Conservation (phyloP, 2,888 invertebrate genomes). For the Byasa hedistus region DNA sequence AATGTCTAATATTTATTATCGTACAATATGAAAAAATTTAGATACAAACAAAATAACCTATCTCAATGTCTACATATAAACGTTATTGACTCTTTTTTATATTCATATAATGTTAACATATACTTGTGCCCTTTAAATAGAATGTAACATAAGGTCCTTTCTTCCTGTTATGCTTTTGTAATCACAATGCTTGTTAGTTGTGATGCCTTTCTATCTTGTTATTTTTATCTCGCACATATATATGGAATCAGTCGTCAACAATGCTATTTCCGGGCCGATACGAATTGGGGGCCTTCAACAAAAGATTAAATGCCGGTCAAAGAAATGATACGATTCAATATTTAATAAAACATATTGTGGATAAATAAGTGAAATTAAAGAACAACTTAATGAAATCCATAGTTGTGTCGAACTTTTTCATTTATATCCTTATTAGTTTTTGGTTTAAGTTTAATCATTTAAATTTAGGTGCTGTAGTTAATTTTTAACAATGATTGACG, state of each 20-base stretch:
- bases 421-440: no score
- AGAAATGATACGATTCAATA: background rate
- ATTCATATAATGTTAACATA: background rate
- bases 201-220: background rate
- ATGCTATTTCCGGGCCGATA: background rate
- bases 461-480: no score
- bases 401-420: no score
- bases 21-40: no score
- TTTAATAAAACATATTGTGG: background rate
- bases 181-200: background rate
- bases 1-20: background rate
- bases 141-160: background rate
- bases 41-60: no score
- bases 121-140: background rate
- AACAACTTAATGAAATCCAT: no score
- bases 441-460: no score
- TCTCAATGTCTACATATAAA: no score
- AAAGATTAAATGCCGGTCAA: background rate
- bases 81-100: no score
- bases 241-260: background rate
- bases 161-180: background rate
- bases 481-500: no score
- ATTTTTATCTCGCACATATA: background rate
- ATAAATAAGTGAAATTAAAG: background rate
- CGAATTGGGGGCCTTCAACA: background rate